Base-by-base conservation (phyloP, 2,113 vertebrate species). In the Pycnonotus jocosus region DNA sequence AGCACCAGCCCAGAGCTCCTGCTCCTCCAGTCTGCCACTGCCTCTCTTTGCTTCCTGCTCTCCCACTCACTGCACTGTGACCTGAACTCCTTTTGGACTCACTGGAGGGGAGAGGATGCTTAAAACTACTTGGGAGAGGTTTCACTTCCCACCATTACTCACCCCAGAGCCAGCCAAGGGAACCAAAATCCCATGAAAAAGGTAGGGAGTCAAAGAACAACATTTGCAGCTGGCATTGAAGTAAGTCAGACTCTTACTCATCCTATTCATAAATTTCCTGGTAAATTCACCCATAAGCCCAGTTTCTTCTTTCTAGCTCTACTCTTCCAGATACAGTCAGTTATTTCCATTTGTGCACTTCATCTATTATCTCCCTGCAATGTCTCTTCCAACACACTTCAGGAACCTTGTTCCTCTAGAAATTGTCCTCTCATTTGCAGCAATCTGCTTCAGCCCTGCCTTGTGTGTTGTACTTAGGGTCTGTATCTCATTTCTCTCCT, bases 341-440 rank as follows among this genome's bases (percentile, higher is more conserved):
- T 73, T 79, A 57, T 61, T 92, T 91, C n/a, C 28, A 64, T 25
- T 81, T 64, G 19, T n/a, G 31, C 48, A 48, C 20, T 62, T 69
- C 50, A 38, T 62, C n/a, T 47, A 7, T 68, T 71, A 58, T 28
- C 35, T 82, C 44, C 27, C n/a, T 64, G 47, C 31, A 74, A 40
- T 1, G 1, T 10, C 51, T 80, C 25, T 78, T 94, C 64, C 70
- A 78, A n/a, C 0, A 0, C n/a, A 54, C 1, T 1, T 68, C 89
- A 92, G 42, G 13, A 87, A 44, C 23, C 35, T 65, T 70, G 12
- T 24, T 90, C 25, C 42, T 80, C 42, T 65, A 42, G n/a, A 78
- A 92, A 88, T 35, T 82, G 42, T 73, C 31, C 33, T n/a, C 35
- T 88, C 40, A 56, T 37, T 58, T 44, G 5, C 53, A 74, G 56